Base-by-base conservation (phyloP, 2,888 invertebrate species). In the Sepiola atlantica region DNA sequence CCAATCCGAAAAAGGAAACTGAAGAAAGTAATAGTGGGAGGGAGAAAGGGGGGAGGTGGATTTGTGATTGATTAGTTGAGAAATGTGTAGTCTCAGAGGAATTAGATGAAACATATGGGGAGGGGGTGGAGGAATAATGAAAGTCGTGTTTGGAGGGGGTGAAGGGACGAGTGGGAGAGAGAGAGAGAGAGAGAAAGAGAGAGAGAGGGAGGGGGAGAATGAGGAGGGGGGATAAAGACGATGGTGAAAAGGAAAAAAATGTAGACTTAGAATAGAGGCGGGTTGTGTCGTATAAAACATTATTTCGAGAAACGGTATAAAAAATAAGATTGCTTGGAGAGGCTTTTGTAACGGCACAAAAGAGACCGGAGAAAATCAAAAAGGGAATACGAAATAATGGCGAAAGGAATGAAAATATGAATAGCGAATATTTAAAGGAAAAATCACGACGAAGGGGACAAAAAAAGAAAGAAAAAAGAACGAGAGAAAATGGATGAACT, bases 41-140 rank as follows among this genome's bases (percentile, higher is more conserved):
- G 16, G 3, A 77, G 21, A 14, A 32, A 77, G 77, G 32, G 32
- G 32, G n/a, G n/a, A n/a, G 77, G 77, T 16, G 32, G 77, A n/a
- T 77, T 77, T 77, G 77, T 77, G 77, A 77, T 77, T 77, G 77
- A 77, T 77, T 77, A 77, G 77, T n/a, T 77, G 32, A 77, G 77
- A 77, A 77, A 77, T 77, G 77, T n/a, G 77, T 77, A n/a, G 77
- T 77, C 77, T 20, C 77, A n/a, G n/a, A 18, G 77, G 77, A 77
- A 77, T 77, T 32, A 32, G 77, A 77, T 77, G 77, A 32, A 77
- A 77, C 32, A 77, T 77, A 77, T 32, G 77, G 14, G 77, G 0
- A 32, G 16, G 14, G 21, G n/a, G 14, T n/a, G 14, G n/a, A 45
- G 45, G 45, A 45, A 45, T 45, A 45, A 45, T 45, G 45, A 45